Base-by-base conservation (phyloP, 2,113 vertebrate species). In the Hypocryptadius cinnamomeus region DNA sequence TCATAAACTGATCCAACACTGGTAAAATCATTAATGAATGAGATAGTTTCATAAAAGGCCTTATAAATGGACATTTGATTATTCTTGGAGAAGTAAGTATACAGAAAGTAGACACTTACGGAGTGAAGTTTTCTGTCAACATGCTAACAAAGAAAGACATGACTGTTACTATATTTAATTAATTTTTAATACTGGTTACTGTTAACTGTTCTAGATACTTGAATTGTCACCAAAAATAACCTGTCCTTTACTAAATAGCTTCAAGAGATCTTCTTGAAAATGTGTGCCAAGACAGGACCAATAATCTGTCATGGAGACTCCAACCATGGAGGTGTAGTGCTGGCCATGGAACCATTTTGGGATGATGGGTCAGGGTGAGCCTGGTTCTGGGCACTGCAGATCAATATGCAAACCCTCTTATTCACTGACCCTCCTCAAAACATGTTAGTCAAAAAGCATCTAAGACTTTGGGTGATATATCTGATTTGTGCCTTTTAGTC, bases 371-470 rank as follows among this genome's bases (percentile, higher is more conserved):
- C 40, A 28, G n/a, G 4, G 7, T 60, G 15, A 74, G 8, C 21
- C 9, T 45, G 11, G 12, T 21, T 45, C 21, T 68, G 35, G 35
- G 14, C 16, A 45, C 25, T 45, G 33, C 65, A 85, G 31, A 23
- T 31, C 37, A 54, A 10, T 37, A 28, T 48, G 6, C 20, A 69
- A 47, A 47, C 15, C 10, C 5, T 57, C 8, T 53, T 9, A 7
- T 35, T 13, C 18, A 33, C 9, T 56, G 35, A 54, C 13, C 13
- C 8, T 51, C 3, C 35, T 9, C 57, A 50, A 60, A 79, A 30
- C 8, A 69, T 3, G 15, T 5, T 6, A 11, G 5, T 16, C 5
- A 71, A 66, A 90, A 92, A 33, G 1, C 0, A 1, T 9, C 1
- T 3, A 66, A 79, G 11, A 9, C 5, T 7, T 68, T 33, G 21